Percentiles rank a stretch among this genome's conserved stretches.
phyloP scores from a whole-genome alignment of 2,888 invertebrate genomes.

The Plebejus anna region DNA sequence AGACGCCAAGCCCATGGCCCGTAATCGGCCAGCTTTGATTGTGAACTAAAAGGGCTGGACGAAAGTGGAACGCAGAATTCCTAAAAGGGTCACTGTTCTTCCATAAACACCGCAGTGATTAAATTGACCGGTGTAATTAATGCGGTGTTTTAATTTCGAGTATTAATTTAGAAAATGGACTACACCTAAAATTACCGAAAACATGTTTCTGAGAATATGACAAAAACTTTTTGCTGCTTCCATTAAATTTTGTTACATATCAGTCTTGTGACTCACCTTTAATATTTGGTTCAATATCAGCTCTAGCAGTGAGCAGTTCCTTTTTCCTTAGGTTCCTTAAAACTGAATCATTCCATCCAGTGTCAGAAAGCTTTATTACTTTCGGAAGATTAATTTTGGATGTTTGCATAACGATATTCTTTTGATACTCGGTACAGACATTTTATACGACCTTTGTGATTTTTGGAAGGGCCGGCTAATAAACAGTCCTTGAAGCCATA shows the following conservation, averaged over 20 bases:
- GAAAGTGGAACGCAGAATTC: conserved; percentile 63
- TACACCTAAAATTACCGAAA: conserved; percentile 6
- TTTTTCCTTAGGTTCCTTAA: background rate
- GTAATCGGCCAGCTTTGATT: conserved; percentile 21
- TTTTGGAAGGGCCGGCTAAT: background rate
- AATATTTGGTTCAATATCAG: background rate
- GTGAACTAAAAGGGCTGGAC: conserved; percentile 37
- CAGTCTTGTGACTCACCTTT: background rate
- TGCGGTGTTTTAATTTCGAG: conserved; percentile 14
- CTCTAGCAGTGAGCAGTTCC: background rate
- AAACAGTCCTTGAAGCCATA: background rate
- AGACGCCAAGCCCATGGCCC: conserved; percentile 19
- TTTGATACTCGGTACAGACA: background rate
- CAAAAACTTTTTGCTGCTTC: background rate
- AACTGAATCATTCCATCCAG: no score
- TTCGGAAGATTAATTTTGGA: background rate
- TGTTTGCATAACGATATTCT: background rate
- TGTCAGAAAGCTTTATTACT: background rate
- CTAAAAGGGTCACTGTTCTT: conserved; percentile 41
- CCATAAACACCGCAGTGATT: conserved; percentile 30
- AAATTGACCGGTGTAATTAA: conserved; percentile 6
- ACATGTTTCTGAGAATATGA: background rate
- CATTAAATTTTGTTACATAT: background rate
- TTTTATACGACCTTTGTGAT: background rate
- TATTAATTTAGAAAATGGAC: conserved; percentile 16